Percentiles rank a stretch among this genome's conserved stretches.
These are phyloP conservation scores for Catostylus mosaicus DNA, from an alignment of 30 jellyfish, hydroid and myxozoan species.

Conservation along the genomic window DNA sequence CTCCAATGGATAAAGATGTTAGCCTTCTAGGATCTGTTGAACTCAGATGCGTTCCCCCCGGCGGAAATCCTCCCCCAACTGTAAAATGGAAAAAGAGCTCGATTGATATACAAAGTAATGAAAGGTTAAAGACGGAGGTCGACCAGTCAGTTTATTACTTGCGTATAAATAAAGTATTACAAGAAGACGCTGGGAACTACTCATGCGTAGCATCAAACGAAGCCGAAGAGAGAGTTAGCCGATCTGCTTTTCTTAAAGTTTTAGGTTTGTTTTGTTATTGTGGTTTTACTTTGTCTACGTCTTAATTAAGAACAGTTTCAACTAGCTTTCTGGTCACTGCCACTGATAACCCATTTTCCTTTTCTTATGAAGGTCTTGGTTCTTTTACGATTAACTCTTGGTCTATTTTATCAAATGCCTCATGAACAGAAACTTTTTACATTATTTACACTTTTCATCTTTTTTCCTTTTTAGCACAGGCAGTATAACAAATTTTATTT, in stretches of 20 bases:
- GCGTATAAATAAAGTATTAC: constrained; percentile 49
- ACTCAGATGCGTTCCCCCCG: constrained; percentile 74
- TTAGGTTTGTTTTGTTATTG: constrained; percentile 47
- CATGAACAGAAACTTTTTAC: too few relatives aligned
- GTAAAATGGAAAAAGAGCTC: constrained; percentile 59
- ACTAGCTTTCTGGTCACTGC: too few relatives aligned
- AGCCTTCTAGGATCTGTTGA: constrained; percentile 28
- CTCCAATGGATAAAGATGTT: constrained; percentile 32
- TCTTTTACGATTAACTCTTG: too few relatives aligned
- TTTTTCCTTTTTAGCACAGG: too few relatives aligned
- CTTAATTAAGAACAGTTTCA: too few relatives aligned
- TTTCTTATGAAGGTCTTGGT: too few relatives aligned
- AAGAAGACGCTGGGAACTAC: constrained; percentile 77
- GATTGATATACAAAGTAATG: neutral
- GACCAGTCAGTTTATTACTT: constrained; percentile 37
- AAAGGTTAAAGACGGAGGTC: constrained; percentile 38
- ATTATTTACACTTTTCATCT: too few relatives aligned
- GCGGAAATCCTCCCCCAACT: constrained; percentile 72
- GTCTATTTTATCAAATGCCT: too few relatives aligned
- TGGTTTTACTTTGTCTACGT: too few relatives aligned
- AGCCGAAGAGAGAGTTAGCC: constrained; percentile 61
- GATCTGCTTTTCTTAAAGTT: constrained; percentile 54
- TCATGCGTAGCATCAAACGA: constrained; percentile 72
- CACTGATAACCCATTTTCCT: too few relatives aligned
- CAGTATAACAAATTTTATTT: too few relatives aligned